A percentile compares a stretch with the other conserved stretches of the same genome.
Conservation (phyloP, 2,797 vertebrate species). For the Pogoniulus pusillus region DNA sequence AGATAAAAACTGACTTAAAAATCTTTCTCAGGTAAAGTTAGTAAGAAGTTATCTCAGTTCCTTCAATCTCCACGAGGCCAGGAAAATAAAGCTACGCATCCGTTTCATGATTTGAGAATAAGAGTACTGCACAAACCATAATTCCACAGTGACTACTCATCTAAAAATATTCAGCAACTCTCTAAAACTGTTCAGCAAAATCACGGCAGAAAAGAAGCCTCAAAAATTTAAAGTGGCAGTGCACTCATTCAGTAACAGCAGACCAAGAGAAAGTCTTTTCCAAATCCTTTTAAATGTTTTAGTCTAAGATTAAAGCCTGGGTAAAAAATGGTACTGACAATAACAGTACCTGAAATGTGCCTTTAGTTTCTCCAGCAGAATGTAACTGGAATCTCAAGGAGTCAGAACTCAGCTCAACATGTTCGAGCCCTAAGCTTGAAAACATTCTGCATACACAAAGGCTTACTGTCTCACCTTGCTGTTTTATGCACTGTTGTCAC, state of each 20-base stretch:
- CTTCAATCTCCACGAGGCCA: background rate
- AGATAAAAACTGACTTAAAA: conserved; percentile 6
- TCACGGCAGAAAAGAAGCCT: conserved; percentile 45
- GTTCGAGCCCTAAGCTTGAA: background rate
- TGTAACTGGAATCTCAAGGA: background rate
- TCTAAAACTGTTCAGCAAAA: conserved; percentile 64
- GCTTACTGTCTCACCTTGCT: background rate
- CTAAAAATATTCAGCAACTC: conserved; percentile 68
- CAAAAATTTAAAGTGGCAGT: conserved; percentile 57
- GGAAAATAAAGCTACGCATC: background rate
- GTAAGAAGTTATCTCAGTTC: background rate
- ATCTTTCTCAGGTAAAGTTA: background rate
- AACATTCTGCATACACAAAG: background rate
- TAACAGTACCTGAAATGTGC: background rate
- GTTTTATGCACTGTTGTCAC: background rate
- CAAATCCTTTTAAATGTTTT: background rate
- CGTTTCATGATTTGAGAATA: background rate
- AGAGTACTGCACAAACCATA: conserved; percentile 11
- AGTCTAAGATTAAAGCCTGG: background rate
- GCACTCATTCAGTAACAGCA: background rate
- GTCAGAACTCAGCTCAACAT: background rate
- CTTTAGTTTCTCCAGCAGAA: background rate
- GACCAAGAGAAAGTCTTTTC: background rate
- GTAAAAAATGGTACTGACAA: background rate
- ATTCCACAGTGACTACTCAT: conserved; percentile 31